Conservation (phyloP, 2,888 invertebrate species). For the Stegophylla sp. region DNA sequence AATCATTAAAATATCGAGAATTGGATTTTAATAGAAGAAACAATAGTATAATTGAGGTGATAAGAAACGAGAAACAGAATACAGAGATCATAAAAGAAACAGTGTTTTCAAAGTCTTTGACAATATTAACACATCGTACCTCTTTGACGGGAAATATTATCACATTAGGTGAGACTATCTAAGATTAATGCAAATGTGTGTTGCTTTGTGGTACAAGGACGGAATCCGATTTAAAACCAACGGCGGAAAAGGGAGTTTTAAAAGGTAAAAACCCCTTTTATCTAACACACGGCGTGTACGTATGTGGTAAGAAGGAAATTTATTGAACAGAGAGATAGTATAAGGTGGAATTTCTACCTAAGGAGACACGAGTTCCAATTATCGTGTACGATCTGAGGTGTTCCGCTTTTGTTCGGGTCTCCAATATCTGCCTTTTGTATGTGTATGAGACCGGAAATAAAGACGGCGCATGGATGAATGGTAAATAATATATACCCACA, state of each 20-base stretch:
- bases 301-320: background rate
- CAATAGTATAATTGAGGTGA: background rate
- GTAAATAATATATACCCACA: conserved; percentile 12
- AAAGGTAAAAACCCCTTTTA: conserved; percentile 28
- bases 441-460: conserved; percentile 32
- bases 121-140: background rate
- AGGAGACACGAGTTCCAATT: conserved; percentile 48
- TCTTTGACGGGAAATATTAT: conserved; percentile 10
- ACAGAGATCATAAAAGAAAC: background rate
- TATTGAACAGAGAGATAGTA: conserved; percentile 30
- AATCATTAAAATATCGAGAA: too few relatives aligned
- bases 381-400: conserved; percentile 46
- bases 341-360: conserved; percentile 22
- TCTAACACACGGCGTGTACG: background rate
- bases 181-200: conserved; percentile 36
- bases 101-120: background rate
- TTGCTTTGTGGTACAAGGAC: background rate
- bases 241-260: conserved; percentile 30
- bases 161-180: conserved; percentile 4
- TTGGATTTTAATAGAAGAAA: too few relatives aligned
- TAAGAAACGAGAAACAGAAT: background rate
- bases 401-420: conserved; percentile 47
- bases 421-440: conserved; percentile 37
- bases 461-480: conserved; percentile 9
- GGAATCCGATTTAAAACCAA: conserved; percentile 46